Evolutionary conservation across 2,888 invertebrate genomes (phyloP).

Genomic region (Callyntrura guangdongensis): DNA sequence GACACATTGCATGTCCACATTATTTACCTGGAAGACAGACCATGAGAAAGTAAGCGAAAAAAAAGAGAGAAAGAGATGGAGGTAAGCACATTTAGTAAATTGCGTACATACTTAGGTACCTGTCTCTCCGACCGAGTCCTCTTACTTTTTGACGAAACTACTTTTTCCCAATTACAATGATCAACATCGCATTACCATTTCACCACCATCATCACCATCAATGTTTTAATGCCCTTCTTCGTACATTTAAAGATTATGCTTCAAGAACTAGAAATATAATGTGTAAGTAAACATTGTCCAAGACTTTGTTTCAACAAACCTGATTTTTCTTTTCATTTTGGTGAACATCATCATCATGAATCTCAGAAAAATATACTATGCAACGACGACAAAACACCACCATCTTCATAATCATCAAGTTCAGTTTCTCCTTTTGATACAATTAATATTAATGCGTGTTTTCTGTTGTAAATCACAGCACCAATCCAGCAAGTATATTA

Average conservation of each 20-base stretch:
- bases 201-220: background rate
- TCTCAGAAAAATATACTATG: background rate
- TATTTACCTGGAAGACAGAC: background rate
- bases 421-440: constrained; percentile 3
- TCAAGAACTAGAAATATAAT: background rate
- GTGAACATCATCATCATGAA: constrained; percentile 38
- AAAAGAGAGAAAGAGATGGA: background rate
- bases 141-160: background rate
- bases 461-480: constrained; percentile 33
- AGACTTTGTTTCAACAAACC: constrained; percentile 35
- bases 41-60: no score
- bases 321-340: constrained; percentile 27
- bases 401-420: background rate
- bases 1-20: no score
- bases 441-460: background rate
- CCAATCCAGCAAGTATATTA: background rate
- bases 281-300: background rate
- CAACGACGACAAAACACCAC: no score
- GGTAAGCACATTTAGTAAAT: constrained; percentile 16
- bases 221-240: constrained; percentile 39
- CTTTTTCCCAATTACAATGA: background rate
- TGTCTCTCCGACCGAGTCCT: background rate
- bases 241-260: constrained; percentile 15
- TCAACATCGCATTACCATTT: constrained; percentile 38
- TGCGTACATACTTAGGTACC: constrained; percentile 43